Evolutionary conservation across 2,888 invertebrate genomes (phyloP), one percentile per base, ranked within the genome.

Genomic region (Anaspis maculata): DNA sequence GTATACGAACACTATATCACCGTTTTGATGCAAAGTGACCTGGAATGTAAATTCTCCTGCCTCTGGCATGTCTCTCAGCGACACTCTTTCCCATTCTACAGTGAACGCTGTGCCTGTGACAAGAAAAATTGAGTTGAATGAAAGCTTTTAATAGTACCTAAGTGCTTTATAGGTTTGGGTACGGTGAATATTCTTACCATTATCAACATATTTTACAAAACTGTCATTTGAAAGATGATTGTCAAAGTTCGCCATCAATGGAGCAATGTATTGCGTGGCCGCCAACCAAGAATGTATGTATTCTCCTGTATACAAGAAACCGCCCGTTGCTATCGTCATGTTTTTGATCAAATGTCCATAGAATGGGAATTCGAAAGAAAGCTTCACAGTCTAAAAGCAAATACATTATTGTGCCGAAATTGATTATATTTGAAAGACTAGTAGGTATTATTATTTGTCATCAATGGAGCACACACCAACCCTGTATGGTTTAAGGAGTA

Each of bases 221-320:
- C 92, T 90, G 45, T 81, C 76, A 42, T 81, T 74, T 3, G 81
- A 79, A 30, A 84, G 63, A 30, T 82, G 81, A 0, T 95, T 94
- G 64, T 98, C 96, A 62, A 98, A 98, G 71, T 98, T 98, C 22
- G 95, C 96, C 97, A 98, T 98, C 30, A 98, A 70, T 0, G 98
- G 97, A 2, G 97, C 97, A 40, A 97, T 92, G 67, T 96, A 97
- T 68, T 98, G 97, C 0, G 97, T 97, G n/a, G 96, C 96, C 0
- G 97, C 97, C 27, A 98, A 71, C 95, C 95, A 97, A 41, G 88
- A 87, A 69, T 98, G 97, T 1, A 95, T 83, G 59, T 92, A 91
- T 45, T 94, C 91, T 27, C 96, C 95, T 9, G 91, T 89, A 66
- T 94, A 97, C 7, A 97, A 73, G 64, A 98, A 98, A 9, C 97